Base-by-base conservation (phyloP, 2,113 vertebrate genomes). In the Alouatta palliata region DNA sequence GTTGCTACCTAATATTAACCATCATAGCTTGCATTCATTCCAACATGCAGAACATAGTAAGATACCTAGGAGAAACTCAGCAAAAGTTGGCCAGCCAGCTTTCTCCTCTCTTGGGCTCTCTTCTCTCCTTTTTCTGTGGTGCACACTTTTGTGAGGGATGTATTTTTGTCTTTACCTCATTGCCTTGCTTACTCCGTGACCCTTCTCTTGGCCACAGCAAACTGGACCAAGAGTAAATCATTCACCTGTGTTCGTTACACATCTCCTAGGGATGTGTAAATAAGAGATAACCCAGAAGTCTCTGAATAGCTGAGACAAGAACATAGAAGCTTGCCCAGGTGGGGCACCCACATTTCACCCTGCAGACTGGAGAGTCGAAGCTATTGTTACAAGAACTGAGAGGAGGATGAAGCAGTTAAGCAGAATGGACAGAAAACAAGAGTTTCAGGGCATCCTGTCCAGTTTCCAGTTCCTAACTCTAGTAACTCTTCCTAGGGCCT, bases 91-190 rank as follows among this genome's bases (percentile, higher is more conserved):
- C 17, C 25, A 3, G 23, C 40, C 23, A 25, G 21, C 23, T 45
- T 20, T 66, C 43, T 61, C 35, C 27, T 84, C n/a, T 30, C 2
- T 19, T 17, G 49, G 30, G 19, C 16, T 52, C 32, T 54, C 40
- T 85, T 37, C 43, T 37, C 37, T 80, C 30, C 56, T 21, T 10
- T 40, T 73, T 45, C 17, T 43, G 40, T 37, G 25, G 14, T 12
- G 17, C 0, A 35, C 3, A 19, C 20, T 70, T 80, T 8, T 27
- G 1, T 5, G 4, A 37, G 49, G 35, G 25, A 23, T 1, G 6
- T 19, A 11, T 70, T 37, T 88, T 40, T 79, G 49, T 54, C 20
- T 13, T 25, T 3, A 30, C 32, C 6, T 45, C 40, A 49, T 0
- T 66, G 40, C 13, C 40, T 80, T 82, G 27, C 21, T 81, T 84